phyloP scores from a whole-genome alignment of 2,888 invertebrate genomes.

The Polydrusus tereticollis region DNA sequence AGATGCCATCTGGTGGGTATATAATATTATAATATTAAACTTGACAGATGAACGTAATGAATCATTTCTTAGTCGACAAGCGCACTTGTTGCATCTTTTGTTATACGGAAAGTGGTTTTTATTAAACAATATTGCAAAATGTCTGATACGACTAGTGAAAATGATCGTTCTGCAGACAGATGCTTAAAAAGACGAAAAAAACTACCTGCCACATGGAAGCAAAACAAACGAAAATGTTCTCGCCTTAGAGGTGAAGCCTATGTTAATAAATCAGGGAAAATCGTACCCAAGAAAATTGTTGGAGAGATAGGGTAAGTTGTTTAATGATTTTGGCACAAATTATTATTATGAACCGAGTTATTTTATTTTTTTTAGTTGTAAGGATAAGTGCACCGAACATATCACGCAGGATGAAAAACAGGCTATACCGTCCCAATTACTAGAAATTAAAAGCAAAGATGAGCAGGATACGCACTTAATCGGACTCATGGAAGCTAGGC shows the following conservation, averaged over 20 bases:
- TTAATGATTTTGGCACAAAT: conserved; percentile 1
- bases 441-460: conserved; percentile 21
- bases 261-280: conserved; percentile 17
- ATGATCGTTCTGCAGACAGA: conserved; percentile 19
- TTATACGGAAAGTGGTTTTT: too few relatives aligned
- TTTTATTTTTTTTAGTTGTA: not conserved
- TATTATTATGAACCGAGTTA: not conserved
- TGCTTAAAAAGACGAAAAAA: conserved; percentile 18
- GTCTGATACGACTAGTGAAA: conserved; percentile 11
- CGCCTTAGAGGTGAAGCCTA: conserved; percentile 20
- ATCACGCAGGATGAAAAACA: conserved; percentile 10
- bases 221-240: conserved; percentile 9
- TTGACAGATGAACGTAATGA: too few relatives aligned
- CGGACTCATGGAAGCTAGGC: conserved; percentile 22
- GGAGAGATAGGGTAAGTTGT: conserved; percentile 17
- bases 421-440: conserved; percentile 13
- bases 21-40: not conserved
- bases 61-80: too few relatives aligned
- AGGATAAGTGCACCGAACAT: conserved; percentile 4
- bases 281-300: conserved; percentile 8
- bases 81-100: too few relatives aligned
- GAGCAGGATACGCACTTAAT: conserved; percentile 9
- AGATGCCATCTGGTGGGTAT: not conserved
- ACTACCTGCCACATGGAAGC: conserved; percentile 16
- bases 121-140: not conserved